A percentile compares a stretch with the other conserved stretches of the same genome.
These are phyloP conservation scores for Chlamydotis undulata DNA, from an alignment of 2,113 vertebrate genomes.

Conservation along the genomic window DNA sequence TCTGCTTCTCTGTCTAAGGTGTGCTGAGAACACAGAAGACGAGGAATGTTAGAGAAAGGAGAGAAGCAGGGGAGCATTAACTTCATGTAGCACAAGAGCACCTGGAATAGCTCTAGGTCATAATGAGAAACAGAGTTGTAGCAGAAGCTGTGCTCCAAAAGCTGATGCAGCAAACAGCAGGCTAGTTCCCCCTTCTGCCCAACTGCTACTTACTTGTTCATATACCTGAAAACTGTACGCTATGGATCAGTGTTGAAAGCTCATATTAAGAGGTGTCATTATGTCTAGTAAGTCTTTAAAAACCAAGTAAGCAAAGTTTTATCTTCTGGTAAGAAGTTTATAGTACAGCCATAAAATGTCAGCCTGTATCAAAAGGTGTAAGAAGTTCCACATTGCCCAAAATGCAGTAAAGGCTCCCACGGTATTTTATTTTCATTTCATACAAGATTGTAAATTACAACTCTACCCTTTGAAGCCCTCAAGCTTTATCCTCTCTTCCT, in stretches of 20 bases:
- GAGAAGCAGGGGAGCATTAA: not conserved
- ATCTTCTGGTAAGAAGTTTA: not conserved
- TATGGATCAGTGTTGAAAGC: not conserved
- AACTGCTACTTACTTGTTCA: not conserved
- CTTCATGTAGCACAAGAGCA: not conserved
- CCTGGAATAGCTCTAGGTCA: not conserved
- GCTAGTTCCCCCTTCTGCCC: not conserved
- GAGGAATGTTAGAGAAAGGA: not conserved
- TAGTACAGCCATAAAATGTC: not conserved
- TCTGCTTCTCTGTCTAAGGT: not conserved
- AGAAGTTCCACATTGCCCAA: not conserved
- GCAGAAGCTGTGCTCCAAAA: not conserved
- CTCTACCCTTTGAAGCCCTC: not conserved
- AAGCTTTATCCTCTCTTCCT: not conserved
- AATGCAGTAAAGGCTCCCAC: not conserved
- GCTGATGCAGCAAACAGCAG: not conserved
- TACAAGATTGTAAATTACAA: not conserved
- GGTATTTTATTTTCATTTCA: not conserved
- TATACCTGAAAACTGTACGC: not conserved
- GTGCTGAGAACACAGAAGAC: not conserved
- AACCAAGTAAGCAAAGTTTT: not conserved
- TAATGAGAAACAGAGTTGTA: not conserved
- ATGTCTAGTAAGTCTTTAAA: not conserved
- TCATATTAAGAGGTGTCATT: not conserved
- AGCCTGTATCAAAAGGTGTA: not conserved